A percentile compares a stretch with the other conserved stretches of the same genome.
These are phyloP conservation scores for Platichthys stellatus DNA, from an alignment of 2,113 vertebrate genomes.

Conservation along the genomic window DNA sequence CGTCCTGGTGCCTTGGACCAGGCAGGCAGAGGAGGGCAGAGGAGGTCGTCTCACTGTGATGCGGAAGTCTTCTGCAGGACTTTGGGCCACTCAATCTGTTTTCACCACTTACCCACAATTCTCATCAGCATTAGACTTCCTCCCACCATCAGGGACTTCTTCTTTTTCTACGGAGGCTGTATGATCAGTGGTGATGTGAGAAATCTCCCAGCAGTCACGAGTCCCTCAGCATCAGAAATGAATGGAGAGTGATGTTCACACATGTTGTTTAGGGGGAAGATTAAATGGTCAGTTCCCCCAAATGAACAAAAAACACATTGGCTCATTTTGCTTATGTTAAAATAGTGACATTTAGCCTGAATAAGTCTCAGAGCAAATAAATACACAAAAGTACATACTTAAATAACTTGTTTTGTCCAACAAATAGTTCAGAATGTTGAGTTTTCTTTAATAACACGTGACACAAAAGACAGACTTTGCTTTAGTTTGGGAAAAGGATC, in stretches of 20 bases:
- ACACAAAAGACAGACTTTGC: no score
- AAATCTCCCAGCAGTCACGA: background rate
- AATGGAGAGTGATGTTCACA: background rate
- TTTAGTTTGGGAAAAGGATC: no score
- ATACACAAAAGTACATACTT: background rate
- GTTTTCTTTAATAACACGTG: no score
- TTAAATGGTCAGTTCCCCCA: slow-evolving; percentile 51
- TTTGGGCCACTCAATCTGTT: background rate
- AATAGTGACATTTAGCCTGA: background rate
- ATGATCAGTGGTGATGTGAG: background rate
- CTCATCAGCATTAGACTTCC: slow-evolving; percentile 11
- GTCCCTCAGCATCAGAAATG: background rate
- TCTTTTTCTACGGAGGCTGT: slow-evolving; percentile 3
- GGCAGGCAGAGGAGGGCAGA: slow-evolving; percentile 42
- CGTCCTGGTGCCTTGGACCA: slow-evolving; percentile 44
- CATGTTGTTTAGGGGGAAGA: background rate
- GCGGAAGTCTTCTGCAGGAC: slow-evolving; percentile 31
- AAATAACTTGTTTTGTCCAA: background rate
- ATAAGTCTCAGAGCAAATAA: background rate
- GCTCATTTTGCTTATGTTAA: background rate
- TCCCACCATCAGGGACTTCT: background rate
- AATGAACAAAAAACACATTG: background rate
- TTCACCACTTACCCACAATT: background rate
- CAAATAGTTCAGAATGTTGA: background rate
- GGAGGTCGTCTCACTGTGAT: slow-evolving; percentile 49